Evolutionary conservation across 2,888 invertebrate species (phyloP), one percentile per base, ranked within the genome.

Genomic region (Agapostemon virescens): DNA sequence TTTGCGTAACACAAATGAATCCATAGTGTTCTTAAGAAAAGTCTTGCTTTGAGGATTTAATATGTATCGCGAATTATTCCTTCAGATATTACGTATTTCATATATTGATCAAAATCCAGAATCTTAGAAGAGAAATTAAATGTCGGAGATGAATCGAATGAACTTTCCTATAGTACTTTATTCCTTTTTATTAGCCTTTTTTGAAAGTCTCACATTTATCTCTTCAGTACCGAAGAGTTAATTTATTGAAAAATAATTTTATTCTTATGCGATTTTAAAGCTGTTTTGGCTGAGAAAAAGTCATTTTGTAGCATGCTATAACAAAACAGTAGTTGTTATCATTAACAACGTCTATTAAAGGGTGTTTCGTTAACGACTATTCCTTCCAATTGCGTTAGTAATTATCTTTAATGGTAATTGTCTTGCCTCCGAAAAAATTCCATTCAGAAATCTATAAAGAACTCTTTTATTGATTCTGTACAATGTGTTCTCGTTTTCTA

Each of bases 351-450:
- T 33, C 36, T 64, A 36, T 69, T 63, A 69, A 49, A 61, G 45
- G 45, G 30, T 61, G 26, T 61, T 30, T 68, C 67, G 69, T 36
- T 78, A 69, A 69, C 38, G 77, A 63, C 61, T 30, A 30, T 63
- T 63, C 45, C 55, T 64, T 72, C 36, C 77, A 64, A 71, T 71
- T 55, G 23, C 58, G 17, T 63, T 42, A 61, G 63, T 68, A 77
- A 77, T 77, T 79, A 67, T 36, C 77, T 45, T 30, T 69, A 68
- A 69, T 52, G 77, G 40, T 77, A 77, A 77, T 74, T 77, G 61
- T 66, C 45, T 26, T n/a, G 36, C 20, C 15, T 30, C 13, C 1
- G 49, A 63, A 30, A 42, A 55, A 74, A 77, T 74, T 77, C 77
- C 63, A 69, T 69, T 36, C 33, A 30, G 26, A 20, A 61, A 61